Evolutionary conservation across 2,113 vertebrate genomes (phyloP), one percentile per base, ranked within the genome.

Genomic region (Labeo catla): DNA sequence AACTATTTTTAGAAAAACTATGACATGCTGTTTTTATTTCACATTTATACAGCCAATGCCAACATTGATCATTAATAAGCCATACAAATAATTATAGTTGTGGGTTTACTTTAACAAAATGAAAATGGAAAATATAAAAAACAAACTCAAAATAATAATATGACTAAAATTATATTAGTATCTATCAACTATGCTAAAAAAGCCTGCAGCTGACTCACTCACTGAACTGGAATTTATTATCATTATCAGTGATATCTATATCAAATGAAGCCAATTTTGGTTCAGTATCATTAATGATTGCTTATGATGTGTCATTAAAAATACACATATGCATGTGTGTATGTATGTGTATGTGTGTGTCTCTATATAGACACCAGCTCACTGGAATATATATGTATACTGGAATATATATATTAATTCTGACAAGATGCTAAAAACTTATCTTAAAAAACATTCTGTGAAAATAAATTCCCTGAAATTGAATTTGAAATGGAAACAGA

Each of bases 401-500:
- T 28, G 28, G 28, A 28, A 28, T 28, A 28, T 28, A 28, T 28
- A 28, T 28, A 28, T 28, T 1, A 39, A 82, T 52, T 86, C 43
- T 86, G 23, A 63, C 57, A 54, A 78, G 39, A 73, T 28, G 73
- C 39, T 78, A 76, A 10, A 66, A 43, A 52, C 45, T 87, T 39
- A 36, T 59, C 57, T 59, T 59, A 59, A 59, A 57, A 59, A n/a
- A 19, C 57, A 0, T 59, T 36, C n/a, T 68, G 59, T 63, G 61
- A 57, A 84, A 76, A n/a, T 83, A 80, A 36, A 83, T 76, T 72
- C 84, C 45, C 83, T 79, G 65, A 66, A 86, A 85, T 72, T 87
- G 73, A 45, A 89, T 90, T 77, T 78, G 79, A 68, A 66, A 65
- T 65, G 45, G 84, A 36, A 21, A 70, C 84, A 86, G 84, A 90